Percentiles rank a stretch among this genome's conserved stretches.
Conservation (phyloP, 2,113 vertebrate genomes). For the Calcarius ornatus region DNA sequence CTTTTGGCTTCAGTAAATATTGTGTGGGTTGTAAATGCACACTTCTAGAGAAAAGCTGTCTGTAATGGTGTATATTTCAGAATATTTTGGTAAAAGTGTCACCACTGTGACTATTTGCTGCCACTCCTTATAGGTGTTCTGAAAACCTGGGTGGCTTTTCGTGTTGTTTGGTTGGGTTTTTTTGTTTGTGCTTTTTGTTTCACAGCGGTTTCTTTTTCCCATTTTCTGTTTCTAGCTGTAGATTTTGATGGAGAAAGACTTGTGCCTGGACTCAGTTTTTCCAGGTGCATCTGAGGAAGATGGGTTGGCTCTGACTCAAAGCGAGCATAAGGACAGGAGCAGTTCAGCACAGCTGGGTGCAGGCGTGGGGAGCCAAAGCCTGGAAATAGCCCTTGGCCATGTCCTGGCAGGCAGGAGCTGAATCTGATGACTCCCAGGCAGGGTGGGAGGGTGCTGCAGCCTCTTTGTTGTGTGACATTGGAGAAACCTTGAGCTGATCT, state of each 20-base stretch:
- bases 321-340: slow-evolving; percentile 45
- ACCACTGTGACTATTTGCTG: neutral
- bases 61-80: neutral
- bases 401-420: slow-evolving; percentile 6
- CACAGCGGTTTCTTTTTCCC: rapidly evolving
- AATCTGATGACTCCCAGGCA: neutral
- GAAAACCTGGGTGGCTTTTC: neutral
- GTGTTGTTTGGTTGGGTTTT: neutral
- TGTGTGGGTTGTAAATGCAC: neutral
- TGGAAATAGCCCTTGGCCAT: slow-evolving; percentile 33
- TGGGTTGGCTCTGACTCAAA: slow-evolving; percentile 18
- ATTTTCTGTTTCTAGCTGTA: neutral
- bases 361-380: neutral
- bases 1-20: neutral
- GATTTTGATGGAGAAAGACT: neutral
- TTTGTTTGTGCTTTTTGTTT: neutral
- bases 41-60: neutral
- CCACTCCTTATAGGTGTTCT: neutral
- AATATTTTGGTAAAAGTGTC: neutral
- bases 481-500: slow-evolving; percentile 37
- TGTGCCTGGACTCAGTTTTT: neutral
- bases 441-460: neutral
- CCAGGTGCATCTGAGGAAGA: neutral
- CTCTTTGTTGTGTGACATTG: slow-evolving; percentile 33
- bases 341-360: slow-evolving; percentile 48